phyloP scores from a whole-genome alignment of 1,140 invertebrate species.

The Neodiprion fabricii region DNA sequence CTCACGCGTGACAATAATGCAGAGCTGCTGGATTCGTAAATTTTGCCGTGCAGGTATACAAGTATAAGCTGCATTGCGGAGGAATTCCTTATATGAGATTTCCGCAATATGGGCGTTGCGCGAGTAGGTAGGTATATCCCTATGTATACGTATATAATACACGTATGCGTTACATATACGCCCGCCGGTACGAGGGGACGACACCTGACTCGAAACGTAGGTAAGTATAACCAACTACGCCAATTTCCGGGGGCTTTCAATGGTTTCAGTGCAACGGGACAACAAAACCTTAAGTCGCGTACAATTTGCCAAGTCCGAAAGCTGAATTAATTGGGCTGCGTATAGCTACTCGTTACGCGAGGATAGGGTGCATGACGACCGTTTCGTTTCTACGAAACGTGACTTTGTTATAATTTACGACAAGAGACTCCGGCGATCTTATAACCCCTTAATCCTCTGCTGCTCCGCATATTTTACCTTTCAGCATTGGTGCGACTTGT shows the following conservation, averaged over 20 bases:
- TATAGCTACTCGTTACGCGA: not conserved
- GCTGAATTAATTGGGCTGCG: not conserved
- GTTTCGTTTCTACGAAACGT: not conserved
- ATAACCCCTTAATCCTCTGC: too few relatives aligned
- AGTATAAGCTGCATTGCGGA: not conserved
- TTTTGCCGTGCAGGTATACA: not conserved
- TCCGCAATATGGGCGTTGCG: conserved; percentile 3
- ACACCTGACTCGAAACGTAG: not conserved
- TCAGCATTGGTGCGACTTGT: too few relatives aligned
- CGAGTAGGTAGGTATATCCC: not conserved
- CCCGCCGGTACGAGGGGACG: not conserved
- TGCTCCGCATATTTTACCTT: too few relatives aligned
- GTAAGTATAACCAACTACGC: not conserved
- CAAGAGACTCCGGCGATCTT: too few relatives aligned
- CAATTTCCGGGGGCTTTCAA: not conserved
- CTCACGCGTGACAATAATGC: too few relatives aligned
- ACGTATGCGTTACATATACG: too few relatives aligned
- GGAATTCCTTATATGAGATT: not conserved
- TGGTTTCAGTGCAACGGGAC: not conserved
- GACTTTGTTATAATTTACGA: not conserved
- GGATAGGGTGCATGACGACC: too few relatives aligned
- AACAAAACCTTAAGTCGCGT: not conserved
- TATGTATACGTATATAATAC: too few relatives aligned
- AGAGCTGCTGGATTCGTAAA: conserved; percentile 1
- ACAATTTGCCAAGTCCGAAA: conserved; percentile 5